Base-by-base conservation (phyloP, 2,113 vertebrate genomes). In the Apeltes quadracus region DNA sequence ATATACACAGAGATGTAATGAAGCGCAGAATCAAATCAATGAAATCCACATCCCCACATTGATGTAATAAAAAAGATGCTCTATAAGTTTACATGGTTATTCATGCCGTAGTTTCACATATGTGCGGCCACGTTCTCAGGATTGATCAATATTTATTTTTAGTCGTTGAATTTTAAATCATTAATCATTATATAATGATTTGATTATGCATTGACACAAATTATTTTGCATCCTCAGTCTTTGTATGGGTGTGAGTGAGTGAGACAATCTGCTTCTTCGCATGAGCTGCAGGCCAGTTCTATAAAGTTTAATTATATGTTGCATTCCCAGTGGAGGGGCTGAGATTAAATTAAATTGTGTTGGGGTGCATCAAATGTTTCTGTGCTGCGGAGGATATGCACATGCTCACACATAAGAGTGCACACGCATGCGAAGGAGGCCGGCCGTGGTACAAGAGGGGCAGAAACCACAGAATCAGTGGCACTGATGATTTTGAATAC, bases 281-380 rank as follows among this genome's bases (percentile, higher is more conserved):
- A 75, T 83, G 80, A 89, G 90, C 90, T 90, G 86, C 76, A 70
- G 86, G 89, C 86, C 84, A 85, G 78, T 90, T 90, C 89, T 87
- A 93, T 93, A 88, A 93, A 93, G 88, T 92, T 93, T 93, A 94
- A 94, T 94, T 93, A 94, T 90, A 93, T 90, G 86, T 91, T 81
- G 61, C 79, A 71, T 83, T 93, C 93, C 92, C 91, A 84, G 85
- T 85, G 88, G 92, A 93, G 83, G 81, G 64, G 84, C 90, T 91
- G 89, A 91, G 92, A 94, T 93, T 93, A 93, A 94, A 93, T 94
- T 90, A 93, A 93, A 94, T 92, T 92, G 92, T 91, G 89, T 92
- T 91, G 83, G 84, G 82, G 70, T 85, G 90, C 87, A 90, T 91
- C 82, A 90, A 87, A 87, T 50, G 79, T 83, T 87, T 88, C 83